Evolutionary conservation across 2,888 invertebrate species (phyloP).

Genomic region (Teinopalpus imperialis): DNA sequence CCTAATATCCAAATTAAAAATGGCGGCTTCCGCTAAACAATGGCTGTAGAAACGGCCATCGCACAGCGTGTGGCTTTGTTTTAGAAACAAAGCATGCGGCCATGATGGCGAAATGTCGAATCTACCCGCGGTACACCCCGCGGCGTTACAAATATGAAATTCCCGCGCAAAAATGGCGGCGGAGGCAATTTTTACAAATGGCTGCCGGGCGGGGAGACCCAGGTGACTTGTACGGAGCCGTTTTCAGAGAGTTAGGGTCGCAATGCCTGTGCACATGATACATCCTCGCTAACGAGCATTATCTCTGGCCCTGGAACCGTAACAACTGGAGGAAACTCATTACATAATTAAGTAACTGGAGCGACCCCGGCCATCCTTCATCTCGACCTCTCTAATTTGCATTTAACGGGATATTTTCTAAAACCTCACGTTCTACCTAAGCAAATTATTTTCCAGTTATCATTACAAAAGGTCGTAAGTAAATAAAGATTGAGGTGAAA

Average conservation of each 20-base stretch:
- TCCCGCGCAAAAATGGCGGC: constrained; percentile 78
- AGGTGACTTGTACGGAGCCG: constrained; percentile 54
- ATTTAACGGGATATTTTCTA: constrained; percentile 66
- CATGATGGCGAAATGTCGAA: constrained; percentile 71
- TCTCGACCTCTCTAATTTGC: constrained; percentile 63
- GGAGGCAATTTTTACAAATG: constrained; percentile 80
- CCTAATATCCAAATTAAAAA: constrained; percentile 75
- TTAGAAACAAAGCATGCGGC: constrained; percentile 70
- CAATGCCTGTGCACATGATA: neutral
- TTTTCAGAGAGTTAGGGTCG: constrained; percentile 36
- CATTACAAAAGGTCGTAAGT: constrained; percentile 26
- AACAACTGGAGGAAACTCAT: constrained; percentile 28
- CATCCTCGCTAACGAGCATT: constrained; percentile 4
- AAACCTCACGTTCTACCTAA: constrained; percentile 66
- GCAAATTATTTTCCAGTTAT: constrained; percentile 45
- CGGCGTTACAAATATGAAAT: constrained; percentile 77
- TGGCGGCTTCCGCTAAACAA: constrained; percentile 68
- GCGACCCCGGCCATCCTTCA: constrained; percentile 52
- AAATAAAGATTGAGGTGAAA: constrained; percentile 21
- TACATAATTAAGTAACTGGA: constrained; percentile 50
- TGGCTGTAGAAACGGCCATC: constrained; percentile 61
- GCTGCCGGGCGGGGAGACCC: constrained; percentile 67
- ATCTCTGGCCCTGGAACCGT: constrained; percentile 19
- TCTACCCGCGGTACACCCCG: constrained; percentile 66
- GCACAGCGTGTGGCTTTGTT: constrained; percentile 57